Evolutionary conservation across 2,113 vertebrate genomes (phyloP).

Genomic region (Mionectes macconnelli): DNA sequence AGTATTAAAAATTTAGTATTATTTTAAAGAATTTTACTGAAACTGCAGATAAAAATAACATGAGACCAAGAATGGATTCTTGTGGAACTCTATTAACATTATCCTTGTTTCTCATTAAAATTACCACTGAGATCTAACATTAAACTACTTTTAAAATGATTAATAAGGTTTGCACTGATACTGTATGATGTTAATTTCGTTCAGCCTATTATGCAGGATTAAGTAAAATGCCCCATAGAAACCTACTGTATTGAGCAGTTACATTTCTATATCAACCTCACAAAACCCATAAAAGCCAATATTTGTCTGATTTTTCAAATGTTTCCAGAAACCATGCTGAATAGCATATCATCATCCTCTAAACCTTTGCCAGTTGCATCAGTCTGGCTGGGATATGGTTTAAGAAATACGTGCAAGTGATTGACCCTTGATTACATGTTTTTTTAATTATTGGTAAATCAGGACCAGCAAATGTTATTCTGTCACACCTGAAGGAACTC

Average conservation of each 20-base stretch:
- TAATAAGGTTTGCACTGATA: background rate
- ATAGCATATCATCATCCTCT: background rate
- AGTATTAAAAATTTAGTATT: background rate
- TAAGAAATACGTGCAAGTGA: background rate
- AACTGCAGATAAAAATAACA: background rate
- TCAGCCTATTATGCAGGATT: background rate
- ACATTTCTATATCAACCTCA: background rate
- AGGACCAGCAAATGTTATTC: background rate
- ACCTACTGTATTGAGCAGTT: background rate
- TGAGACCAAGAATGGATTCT: background rate
- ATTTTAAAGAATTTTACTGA: background rate
- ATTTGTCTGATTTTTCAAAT: background rate
- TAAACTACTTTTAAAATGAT: background rate
- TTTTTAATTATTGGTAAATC: background rate
- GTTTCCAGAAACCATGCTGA: background rate
- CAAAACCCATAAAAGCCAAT: background rate
- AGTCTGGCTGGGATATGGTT: background rate
- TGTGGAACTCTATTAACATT: background rate
- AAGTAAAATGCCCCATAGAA: background rate
- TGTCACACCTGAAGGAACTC: background rate
- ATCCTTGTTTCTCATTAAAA: slow-evolving; percentile 2
- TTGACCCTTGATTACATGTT: background rate
- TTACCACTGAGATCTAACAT: background rate
- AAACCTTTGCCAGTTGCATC: background rate
- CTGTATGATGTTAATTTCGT: background rate